These are phyloP conservation scores for Prunella fulvescens DNA, from an alignment of 2,113 vertebrate genomes.

Conservation along the genomic window DNA sequence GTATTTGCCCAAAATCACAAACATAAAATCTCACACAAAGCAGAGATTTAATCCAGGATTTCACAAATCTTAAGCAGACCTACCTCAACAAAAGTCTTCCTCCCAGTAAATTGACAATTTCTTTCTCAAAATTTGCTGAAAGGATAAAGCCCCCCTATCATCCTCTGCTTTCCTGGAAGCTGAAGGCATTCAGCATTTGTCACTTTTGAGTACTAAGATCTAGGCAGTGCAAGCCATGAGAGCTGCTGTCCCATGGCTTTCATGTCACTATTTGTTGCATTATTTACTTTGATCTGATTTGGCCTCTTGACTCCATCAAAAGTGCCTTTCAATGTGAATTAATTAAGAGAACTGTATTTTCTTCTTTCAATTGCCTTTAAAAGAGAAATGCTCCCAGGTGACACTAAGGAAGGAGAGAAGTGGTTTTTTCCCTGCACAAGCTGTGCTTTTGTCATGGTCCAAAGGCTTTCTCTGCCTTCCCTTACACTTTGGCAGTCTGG, in stretches of 20 bases:
- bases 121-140: neutral
- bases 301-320: neutral
- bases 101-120: neutral
- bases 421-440: neutral
- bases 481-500: neutral
- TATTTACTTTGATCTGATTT: constrained; percentile 30
- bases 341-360: constrained; percentile 26
- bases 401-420: neutral
- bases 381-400: neutral
- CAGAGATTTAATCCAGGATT: neutral
- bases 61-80: neutral
- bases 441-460: neutral
- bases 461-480: neutral
- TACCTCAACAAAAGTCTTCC: neutral
- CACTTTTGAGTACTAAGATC: neutral
- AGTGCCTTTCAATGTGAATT: neutral
- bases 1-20: neutral
- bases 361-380: neutral
- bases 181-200: neutral
- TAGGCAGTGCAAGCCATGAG: neutral
- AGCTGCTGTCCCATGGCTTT: neutral
- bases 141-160: neutral
- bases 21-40: neutral
- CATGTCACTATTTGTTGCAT: neutral
- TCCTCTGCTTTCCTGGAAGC: neutral